Base-by-base conservation (phyloP, 2,113 vertebrate species). In the Pterophyllum scalare region DNA sequence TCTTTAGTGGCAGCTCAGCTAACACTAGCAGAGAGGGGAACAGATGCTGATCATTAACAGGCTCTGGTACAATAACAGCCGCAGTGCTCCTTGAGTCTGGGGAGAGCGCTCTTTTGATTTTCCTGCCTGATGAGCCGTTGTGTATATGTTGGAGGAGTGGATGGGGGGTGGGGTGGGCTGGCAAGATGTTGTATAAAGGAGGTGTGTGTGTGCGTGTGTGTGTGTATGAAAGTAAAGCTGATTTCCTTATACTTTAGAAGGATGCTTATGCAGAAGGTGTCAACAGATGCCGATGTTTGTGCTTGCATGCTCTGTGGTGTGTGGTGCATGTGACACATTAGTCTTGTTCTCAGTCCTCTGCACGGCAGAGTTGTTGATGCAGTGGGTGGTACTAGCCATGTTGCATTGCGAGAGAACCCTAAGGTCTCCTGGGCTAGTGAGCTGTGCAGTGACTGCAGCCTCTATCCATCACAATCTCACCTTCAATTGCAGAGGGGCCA, bases 1-100 rank as follows among this genome's bases (percentile, higher is more conserved):
- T 87, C 88, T 86, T 90, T 90, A 58, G 85, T 82, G 86, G 85
- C 87, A 89, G 76, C 84, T 65, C 78, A 31, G 82, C 82, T 88
- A 88, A 91, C 56, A 56, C 87, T 88, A 80, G 83, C 87, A 86
- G 75, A 87, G 87, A 82, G 54, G 85, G 88, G 85, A 92, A 90
- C 94, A 93, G 91, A 93, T 94, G 94, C 91, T 92, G 91, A 91
- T 94, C 92, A 94, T 94, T 93, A 95, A 91, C 88, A 59, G 86
- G 89, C 90, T 88, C 67, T 86, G 89, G 76, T 91, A 92, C 87
- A 93, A 93, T 93, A 94, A 94, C 93, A 93, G 90, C 90, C 79
- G 82, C 88, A 84, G 76, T 75, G 90, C 90, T 92, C 86, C 87
- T 90, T 10, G 35, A 92, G 88, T 90, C 87, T 93, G 89, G 92